Evolutionary conservation across 2,797 vertebrate species (phyloP), one percentile per base, ranked within the genome.

Genomic region (Rousettus madagascariensis): DNA sequence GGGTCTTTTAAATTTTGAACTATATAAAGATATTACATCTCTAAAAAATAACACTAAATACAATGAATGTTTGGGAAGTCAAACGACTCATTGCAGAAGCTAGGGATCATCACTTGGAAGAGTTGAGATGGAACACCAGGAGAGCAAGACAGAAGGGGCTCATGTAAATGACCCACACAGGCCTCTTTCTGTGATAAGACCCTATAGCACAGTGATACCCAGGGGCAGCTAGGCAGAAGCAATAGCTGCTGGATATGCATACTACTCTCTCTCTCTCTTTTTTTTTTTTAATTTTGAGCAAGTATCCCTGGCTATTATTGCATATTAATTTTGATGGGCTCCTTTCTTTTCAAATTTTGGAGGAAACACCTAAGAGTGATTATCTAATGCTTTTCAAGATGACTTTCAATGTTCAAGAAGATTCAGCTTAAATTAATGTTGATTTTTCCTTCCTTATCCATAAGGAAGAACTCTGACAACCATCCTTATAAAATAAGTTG

Each of bases 321-420:
- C 20, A 53, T 75, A 61, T 74, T 71, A 66, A 16, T 63, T 93
- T 90, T 72, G 11, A 93, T 80, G 49, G 33, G 43, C n/a, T 55
- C 0, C 20, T 72, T 93, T 83, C 11, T 57, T n/a, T 77, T 90
- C 66, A 79, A 65, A 79, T 89, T 30, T 86, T 84, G 46, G 59
- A 77, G 53, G 59, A 79, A 74, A 84, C 17, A 61, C 12, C 43
- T 78, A 36, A 80, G n/a, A 57, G 20, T 66, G 51, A 79, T 88
- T n/a, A 86, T n/a, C 68, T 63, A 71, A 83, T 86, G n/a, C 22
- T 92, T 33, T 87, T 84, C 87, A 92, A 93, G 16, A 66, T 71
- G 65, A 6, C 38, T 80, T 96, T 84, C 33, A 33, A 30, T 86
- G 95, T 82, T 59, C 49, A 66, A 78, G 36, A 69, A 51, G 17